Percentiles rank a stretch among this genome's conserved stretches.
Conservation (phyloP, 2,797 vertebrate genomes). For the Microctenopoma stevenorrisi region DNA sequence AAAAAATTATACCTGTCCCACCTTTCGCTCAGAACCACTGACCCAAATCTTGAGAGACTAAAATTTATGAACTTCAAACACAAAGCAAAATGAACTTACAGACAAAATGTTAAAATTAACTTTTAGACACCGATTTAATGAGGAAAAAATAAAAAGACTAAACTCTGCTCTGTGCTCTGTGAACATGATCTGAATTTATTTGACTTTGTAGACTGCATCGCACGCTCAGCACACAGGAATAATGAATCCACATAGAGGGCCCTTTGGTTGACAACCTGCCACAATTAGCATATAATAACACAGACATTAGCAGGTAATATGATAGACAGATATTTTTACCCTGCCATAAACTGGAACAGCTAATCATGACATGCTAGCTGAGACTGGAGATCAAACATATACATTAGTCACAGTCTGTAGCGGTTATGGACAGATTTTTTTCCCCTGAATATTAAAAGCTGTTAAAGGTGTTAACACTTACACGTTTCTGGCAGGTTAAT, state of each 20-base stretch:
- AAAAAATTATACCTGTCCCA: not conserved
- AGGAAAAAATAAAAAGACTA: not conserved
- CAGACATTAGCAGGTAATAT: constrained; percentile 18
- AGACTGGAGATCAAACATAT: constrained; percentile 20
- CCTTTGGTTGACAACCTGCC: constrained; percentile 25
- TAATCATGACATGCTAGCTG: constrained; percentile 21
- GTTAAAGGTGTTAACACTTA: constrained; percentile 35
- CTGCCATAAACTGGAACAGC: constrained; percentile 21
- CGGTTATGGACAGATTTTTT: constrained; percentile 19
- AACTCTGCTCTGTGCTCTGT: not conserved
- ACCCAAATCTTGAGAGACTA: not conserved
- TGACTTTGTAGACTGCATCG: constrained; percentile 4
- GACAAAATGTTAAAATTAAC: constrained; percentile 1
- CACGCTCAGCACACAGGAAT: not conserved
- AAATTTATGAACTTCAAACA: not conserved
- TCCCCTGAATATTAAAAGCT: constrained; percentile 27
- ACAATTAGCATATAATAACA: constrained; percentile 23
- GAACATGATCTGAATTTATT: not conserved
- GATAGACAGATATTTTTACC: constrained; percentile 33
- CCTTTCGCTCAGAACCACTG: constrained; percentile 3
- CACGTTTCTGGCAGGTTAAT: constrained; percentile 38
- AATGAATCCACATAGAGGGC: not conserved
- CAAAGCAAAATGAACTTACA: not conserved
- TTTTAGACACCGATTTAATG: not conserved
- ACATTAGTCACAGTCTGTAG: constrained; percentile 5